A percentile compares a stretch with the other conserved stretches of the same genome.
These are phyloP conservation scores for Lepidochrysops patricia DNA, from an alignment of 2,888 invertebrate genomes.

Conservation along the genomic window DNA sequence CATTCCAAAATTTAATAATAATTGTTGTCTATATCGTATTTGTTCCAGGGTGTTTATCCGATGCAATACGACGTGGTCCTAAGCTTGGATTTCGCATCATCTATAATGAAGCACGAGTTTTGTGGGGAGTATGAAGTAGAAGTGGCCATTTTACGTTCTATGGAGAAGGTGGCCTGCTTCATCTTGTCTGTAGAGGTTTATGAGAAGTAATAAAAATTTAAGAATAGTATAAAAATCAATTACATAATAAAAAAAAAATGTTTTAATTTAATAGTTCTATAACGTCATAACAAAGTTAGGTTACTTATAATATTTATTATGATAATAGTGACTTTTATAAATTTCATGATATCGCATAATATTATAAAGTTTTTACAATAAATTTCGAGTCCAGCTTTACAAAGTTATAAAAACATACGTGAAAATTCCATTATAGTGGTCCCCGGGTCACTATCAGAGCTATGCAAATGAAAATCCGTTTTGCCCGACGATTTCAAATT, in stretches of 20 bases:
- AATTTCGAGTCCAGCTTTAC: slow-evolving; percentile 10
- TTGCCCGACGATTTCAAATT: slow-evolving; percentile 38
- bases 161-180: slow-evolving; percentile 32
- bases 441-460: slow-evolving; percentile 27
- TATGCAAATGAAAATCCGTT: slow-evolving; percentile 38
- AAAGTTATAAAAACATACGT: slow-evolving; percentile 29
- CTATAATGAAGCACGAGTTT: slow-evolving; percentile 36
- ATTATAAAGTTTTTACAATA: background rate
- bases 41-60: slow-evolving; percentile 36
- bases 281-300: too few relatives aligned
- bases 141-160: slow-evolving; percentile 22
- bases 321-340: slow-evolving; percentile 16
- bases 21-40: slow-evolving; percentile 16
- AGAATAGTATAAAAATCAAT: too few relatives aligned
- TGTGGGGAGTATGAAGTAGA: slow-evolving; percentile 36
- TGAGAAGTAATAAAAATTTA: slow-evolving; percentile 14
- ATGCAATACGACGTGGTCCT: slow-evolving; percentile 33
- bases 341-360: background rate
- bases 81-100: slow-evolving; percentile 32
- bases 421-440: slow-evolving; percentile 28
- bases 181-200: slow-evolving; percentile 23
- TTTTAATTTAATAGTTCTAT: too few relatives aligned
- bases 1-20: too few relatives aligned
- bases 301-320: background rate
- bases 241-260: too few relatives aligned